Evolutionary conservation across 2,113 vertebrate genomes (phyloP).

Genomic region (Nycticorax nycticorax): DNA sequence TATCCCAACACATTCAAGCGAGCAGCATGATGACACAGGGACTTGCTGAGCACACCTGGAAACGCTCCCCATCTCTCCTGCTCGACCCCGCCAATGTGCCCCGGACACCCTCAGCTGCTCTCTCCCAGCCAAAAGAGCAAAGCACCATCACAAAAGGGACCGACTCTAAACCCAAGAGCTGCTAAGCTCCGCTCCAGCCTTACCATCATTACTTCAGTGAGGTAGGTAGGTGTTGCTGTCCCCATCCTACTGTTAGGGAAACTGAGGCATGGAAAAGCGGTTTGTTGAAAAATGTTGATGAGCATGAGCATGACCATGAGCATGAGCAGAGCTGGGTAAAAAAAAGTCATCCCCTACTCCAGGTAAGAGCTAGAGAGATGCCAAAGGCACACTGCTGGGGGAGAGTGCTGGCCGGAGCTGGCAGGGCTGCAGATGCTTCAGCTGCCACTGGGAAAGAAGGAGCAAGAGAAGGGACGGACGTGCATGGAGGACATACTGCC

Average conservation of each 20-base stretch:
- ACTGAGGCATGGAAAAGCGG: neutral
- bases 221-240: neutral
- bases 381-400: neutral
- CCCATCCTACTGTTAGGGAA: neutral
- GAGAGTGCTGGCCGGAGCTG: neutral
- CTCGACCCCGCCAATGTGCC: fast-evolving
- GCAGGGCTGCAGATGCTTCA: neutral
- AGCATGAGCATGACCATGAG: neutral
- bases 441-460: neutral
- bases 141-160: neutral
- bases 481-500: fast-evolving
- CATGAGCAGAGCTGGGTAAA: neutral
- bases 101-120: neutral
- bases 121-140: neutral
- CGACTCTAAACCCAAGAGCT: neutral
- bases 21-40: neutral
- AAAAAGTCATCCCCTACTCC: neutral
- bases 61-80: neutral
- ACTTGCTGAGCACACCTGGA: neutral
- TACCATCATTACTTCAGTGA: neutral
- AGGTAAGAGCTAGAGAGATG: neutral
- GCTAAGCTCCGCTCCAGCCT: neutral
- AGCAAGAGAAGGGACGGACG: neutral
- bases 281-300: neutral
- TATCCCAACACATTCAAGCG: neutral